These are phyloP conservation scores for Falco berigora DNA, from an alignment of 2,797 vertebrate species.

Conservation along the genomic window DNA sequence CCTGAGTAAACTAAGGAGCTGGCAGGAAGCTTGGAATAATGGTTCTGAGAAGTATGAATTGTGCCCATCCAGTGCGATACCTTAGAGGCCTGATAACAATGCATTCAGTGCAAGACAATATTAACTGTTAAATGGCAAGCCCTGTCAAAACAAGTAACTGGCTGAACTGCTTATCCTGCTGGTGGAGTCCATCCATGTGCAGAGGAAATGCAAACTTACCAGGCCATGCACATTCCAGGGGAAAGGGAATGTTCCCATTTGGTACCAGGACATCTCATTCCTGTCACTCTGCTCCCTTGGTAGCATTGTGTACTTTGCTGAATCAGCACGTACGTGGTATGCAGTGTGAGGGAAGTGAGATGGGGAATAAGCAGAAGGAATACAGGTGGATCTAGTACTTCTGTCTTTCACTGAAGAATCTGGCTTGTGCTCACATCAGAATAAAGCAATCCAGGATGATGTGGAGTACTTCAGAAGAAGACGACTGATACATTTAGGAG, in stretches of 20 bases:
- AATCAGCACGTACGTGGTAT: rapidly evolving
- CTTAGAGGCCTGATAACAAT: constrained; percentile 27
- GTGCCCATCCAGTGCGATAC: background rate
- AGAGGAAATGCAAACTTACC: background rate
- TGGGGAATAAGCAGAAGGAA: background rate
- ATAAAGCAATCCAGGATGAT: background rate
- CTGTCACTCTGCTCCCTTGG: background rate
- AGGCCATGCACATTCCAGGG: background rate
- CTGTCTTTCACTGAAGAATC: background rate
- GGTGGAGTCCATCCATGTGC: background rate
- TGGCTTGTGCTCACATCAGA: background rate
- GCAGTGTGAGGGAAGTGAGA: background rate
- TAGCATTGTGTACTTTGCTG: background rate
- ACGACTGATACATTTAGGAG: background rate
- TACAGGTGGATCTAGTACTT: background rate
- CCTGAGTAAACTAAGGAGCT: constrained; percentile 19
- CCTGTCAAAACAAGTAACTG: background rate
- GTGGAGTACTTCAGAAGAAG: background rate
- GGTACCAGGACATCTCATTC: background rate
- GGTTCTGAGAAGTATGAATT: constrained; percentile 8
- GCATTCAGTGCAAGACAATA: background rate
- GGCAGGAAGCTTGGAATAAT: constrained; percentile 47
- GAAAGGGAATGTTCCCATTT: background rate
- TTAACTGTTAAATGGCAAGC: background rate
- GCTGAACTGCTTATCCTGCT: background rate